Evolutionary conservation across 2,113 vertebrate genomes (phyloP), one percentile per base, ranked within the genome.

Genomic region (Danio rerio): DNA sequence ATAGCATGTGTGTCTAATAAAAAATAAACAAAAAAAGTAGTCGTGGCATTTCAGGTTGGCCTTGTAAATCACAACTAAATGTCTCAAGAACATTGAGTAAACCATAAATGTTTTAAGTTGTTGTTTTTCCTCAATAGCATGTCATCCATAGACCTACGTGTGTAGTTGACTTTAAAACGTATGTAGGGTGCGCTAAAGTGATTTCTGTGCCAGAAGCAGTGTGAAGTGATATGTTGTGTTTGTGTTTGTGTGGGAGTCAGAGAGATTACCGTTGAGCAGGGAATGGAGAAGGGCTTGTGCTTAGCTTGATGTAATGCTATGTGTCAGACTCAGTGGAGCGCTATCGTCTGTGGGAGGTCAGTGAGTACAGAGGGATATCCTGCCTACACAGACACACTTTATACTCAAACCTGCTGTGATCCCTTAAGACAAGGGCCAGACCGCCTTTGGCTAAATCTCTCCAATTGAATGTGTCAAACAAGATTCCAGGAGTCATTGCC

Each of bases 311-410:
- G 62, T 86, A 83, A 87, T 83, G 47, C 59, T 88, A 88, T 88
- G 83, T 90, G 89, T 89, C 91, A 85, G 71, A 86, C 70, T 82
- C 74, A 31, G 74, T 81, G 81, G 75, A 84, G 86, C 81, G 21
- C 88, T 78, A 7, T 70, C 86, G 84, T 50, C 56, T 80, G 63
- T 31, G 21, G 49, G 52, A 53, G 80, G 43, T 81, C 74, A 81
- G 55, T 65, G 79, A 75, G 79, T 62, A 55, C 49, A 65, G 71
- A 72, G 49, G 56, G 55, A 62, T 68, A 65, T 62, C 79, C 78
- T 71, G 52, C 58, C n/a, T 56, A 55, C 55, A 66, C 42, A 59
- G 9, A 16, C 10, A 4, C 55, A 63, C 50, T 53, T 45, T 9
- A 71, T 72, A 42, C 13, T 47, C 5, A 42, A 47, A 74, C 56